These are phyloP conservation scores for Idaea biselata DNA, from an alignment of 2,888 invertebrate genomes.

Conservation along the genomic window DNA sequence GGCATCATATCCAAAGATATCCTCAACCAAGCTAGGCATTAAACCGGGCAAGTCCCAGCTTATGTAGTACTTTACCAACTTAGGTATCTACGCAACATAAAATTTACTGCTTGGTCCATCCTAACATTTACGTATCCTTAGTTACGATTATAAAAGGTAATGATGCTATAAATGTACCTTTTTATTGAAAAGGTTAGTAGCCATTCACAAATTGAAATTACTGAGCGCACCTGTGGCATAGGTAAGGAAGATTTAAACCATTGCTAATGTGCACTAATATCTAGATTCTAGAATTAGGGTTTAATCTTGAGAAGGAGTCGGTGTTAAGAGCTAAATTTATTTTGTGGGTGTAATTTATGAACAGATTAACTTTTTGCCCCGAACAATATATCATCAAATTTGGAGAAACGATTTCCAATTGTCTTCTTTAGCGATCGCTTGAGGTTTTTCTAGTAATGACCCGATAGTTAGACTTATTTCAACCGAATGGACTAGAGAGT, in stretches of 20 bases:
- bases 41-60: background rate
- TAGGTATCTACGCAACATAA: constrained; percentile 2
- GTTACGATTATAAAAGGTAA: constrained; percentile 21
- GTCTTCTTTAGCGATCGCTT: background rate
- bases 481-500: background rate
- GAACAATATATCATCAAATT: background rate
- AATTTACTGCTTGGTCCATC: constrained; percentile 1
- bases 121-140: constrained; percentile 9
- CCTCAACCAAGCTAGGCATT: background rate
- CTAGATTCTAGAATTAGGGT: background rate
- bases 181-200: constrained; percentile 31
- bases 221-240: constrained; percentile 26
- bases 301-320: background rate
- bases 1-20: background rate
- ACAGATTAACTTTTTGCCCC: background rate
- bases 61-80: background rate
- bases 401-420: background rate
- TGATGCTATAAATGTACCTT: constrained; percentile 22
- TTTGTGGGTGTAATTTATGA: background rate
- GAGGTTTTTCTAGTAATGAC: background rate
- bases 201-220: constrained; percentile 27
- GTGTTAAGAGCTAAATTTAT: background rate
- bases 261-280: background rate
- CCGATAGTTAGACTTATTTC: background rate
- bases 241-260: background rate